Conservation (phyloP, 2,888 invertebrate species). For the Himalopsyche japonica region DNA sequence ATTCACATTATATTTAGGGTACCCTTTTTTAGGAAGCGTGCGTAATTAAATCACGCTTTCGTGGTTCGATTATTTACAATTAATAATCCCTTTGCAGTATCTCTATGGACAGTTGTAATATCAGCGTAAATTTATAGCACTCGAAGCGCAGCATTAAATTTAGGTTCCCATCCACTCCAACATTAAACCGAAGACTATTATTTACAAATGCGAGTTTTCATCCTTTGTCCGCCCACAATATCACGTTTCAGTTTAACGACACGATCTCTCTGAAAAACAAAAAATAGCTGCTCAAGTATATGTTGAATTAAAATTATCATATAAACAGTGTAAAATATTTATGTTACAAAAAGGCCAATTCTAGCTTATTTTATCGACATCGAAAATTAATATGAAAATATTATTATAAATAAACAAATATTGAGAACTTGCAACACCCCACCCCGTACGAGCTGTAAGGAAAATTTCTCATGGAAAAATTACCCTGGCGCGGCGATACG, state of each 20-base stretch:
- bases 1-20: too few species aligned
- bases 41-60: neutral
- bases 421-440: neutral
- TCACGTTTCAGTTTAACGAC: conserved; percentile 18
- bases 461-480: neutral
- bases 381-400: too few species aligned
- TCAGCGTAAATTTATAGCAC: neutral
- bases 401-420: neutral
- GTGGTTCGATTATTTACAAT: neutral
- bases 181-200: neutral
- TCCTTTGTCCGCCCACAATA: conserved; percentile 3
- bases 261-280: neutral
- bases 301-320: neutral
- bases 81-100: neutral
- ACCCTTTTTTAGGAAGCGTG: neutral
- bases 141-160: neutral
- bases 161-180: neutral
- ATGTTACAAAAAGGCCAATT: too few species aligned
- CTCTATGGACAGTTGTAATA: neutral
- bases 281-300: neutral
- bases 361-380: too few species aligned
- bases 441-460: neutral
- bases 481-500: neutral
- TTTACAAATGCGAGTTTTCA: neutral
- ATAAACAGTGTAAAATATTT: too few species aligned